A percentile compares a stretch with the other conserved stretches of the same genome.
Evolutionary conservation across 35 echinoderm and acorn worm genomes (phyloP).

Genomic region (Apostichopus japonicus): DNA sequence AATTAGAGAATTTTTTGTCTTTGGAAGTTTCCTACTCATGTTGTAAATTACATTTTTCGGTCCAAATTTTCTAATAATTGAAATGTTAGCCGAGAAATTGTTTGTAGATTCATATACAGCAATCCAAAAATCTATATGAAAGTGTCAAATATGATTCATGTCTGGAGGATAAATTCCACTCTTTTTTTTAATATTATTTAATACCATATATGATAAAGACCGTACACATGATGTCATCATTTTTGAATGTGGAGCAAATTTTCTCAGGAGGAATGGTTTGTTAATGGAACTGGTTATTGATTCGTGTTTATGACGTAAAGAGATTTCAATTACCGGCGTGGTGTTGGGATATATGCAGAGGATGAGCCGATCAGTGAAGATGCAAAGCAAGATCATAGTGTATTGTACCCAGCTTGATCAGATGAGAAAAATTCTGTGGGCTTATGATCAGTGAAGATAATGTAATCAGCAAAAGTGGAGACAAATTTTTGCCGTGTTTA

Average conservation of each 20-base stretch:
- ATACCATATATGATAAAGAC: slow-evolving; percentile 21
- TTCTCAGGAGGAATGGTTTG: slow-evolving; percentile 54
- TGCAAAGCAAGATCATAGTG: background rate
- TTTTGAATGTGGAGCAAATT: slow-evolving; percentile 29
- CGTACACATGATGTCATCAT: slow-evolving; percentile 39
- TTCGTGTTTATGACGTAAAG: slow-evolving; percentile 47
- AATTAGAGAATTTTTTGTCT: too few relatives aligned
- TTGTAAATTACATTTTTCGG: too few relatives aligned
- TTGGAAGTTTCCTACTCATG: too few relatives aligned
- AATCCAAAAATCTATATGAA: background rate
- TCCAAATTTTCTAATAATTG: background rate
- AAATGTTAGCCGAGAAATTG: background rate
- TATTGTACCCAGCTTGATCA: background rate
- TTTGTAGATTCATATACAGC: background rate
- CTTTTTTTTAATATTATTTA: background rate
- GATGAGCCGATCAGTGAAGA: background rate
- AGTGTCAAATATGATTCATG: slow-evolving; percentile 35
- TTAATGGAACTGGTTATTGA: slow-evolving; percentile 49
- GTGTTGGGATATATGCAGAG: background rate
- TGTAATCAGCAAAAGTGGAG: slow-evolving; percentile 6
- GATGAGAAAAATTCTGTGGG: background rate
- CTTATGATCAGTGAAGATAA: background rate
- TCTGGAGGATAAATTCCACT: slow-evolving; percentile 33
- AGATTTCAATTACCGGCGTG: slow-evolving; percentile 42
- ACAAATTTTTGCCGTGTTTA: slow-evolving; percentile 8